A percentile compares a stretch with the other conserved stretches of the same genome.
These are phyloP conservation scores for Nephila pilipes DNA, from an alignment of 1,140 invertebrate genomes.

Conservation along the genomic window DNA sequence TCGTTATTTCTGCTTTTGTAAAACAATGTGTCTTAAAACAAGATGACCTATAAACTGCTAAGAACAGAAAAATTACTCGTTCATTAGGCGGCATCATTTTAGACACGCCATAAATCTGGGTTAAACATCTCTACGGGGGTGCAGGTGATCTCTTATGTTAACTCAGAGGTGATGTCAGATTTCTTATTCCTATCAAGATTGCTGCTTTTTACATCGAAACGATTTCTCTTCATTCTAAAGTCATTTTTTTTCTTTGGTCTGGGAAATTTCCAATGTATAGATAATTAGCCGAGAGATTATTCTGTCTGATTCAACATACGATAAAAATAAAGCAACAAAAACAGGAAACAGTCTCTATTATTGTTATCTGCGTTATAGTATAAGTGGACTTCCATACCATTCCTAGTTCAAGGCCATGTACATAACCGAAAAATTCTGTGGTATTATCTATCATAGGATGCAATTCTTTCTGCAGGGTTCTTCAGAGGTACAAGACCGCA, in stretches of 20 bases:
- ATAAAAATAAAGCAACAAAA: conserved; percentile 49
- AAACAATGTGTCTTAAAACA: background rate
- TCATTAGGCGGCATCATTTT: background rate
- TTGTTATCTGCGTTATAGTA: background rate
- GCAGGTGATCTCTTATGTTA: background rate
- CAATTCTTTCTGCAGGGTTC: background rate
- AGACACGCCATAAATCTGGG: conserved; percentile 13
- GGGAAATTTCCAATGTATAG: conserved; percentile 52
- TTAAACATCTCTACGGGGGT: background rate
- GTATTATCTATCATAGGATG: background rate
- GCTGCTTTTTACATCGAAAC: background rate
- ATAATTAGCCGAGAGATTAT: conserved; percentile 56
- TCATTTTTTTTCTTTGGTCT: conserved; percentile 49
- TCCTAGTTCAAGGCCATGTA: conserved; percentile 7
- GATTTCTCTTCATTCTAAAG: conserved; percentile 7
- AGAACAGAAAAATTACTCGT: conserved; percentile 9
- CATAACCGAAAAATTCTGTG: background rate
- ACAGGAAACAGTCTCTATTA: conserved; percentile 44
- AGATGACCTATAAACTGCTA: conserved; percentile 3
- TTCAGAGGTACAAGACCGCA: conserved; percentile 1
- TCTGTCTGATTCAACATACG: conserved; percentile 19
- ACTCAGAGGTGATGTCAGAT: conserved; percentile 6
- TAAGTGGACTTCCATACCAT: conserved; percentile 11
- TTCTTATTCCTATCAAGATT: background rate
- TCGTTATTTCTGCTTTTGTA: background rate